Base-by-base conservation (phyloP, 2,113 vertebrate species). In the Strix uralensis region DNA sequence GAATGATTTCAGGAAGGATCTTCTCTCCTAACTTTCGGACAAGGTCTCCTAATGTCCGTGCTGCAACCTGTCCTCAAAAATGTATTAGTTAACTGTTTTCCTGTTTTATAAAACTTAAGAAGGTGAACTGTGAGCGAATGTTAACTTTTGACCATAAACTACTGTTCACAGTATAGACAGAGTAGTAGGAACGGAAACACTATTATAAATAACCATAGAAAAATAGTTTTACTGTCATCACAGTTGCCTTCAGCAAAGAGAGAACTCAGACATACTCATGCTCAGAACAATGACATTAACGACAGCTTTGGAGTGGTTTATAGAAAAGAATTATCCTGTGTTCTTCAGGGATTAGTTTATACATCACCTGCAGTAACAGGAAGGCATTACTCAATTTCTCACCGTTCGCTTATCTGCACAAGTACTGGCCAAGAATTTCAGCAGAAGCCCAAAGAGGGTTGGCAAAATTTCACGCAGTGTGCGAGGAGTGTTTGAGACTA, bases 1-100 rank as follows among this genome's bases (percentile, higher is more conserved):
- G 99, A 97, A 99, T 99, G 89, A 99, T 99, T 98, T 99, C 99
- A 0, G 99, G 99, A 42, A 99, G 99, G 88, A 99, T 99, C 96
- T 99, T 99, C 97, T 99, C 99, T 47, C 99, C 99, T n/a, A 99
- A 97, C 94, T 99, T 99, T 80, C 99, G 98, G 80, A 99, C 99
- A 34, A 99, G 99, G 94, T 99, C 99, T 21, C 99, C 99, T 88
- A 99, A 96, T 0, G 99, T 99, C 47, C 99, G 98, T 18, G 99
- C 99, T 34, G 99, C 99, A 40, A 99, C 99, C 99, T 99, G 96
- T 83, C 29, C 9, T 61, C 74, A 70, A 44, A 90, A 81, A 49
- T 5, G 0, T 44, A 57, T 61, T 40, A 5, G 47, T 93, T 67
- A 75, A 57, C 34, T 73, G 19, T 52, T 80, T 42, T 88, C n/a